Evolutionary conservation across 2,888 invertebrate genomes (phyloP), one percentile per base, ranked within the genome.

Genomic region (Platypus cylindrus): DNA sequence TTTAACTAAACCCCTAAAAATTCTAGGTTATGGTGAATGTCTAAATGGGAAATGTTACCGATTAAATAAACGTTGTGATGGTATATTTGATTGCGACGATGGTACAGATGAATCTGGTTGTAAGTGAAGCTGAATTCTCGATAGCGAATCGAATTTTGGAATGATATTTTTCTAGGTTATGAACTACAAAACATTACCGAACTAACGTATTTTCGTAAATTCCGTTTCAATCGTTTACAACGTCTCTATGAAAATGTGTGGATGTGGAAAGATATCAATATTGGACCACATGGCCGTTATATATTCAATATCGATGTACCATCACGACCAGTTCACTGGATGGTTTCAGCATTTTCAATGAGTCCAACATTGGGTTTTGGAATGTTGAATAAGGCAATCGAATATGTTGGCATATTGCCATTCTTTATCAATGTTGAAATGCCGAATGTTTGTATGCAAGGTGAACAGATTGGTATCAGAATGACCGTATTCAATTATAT

Each of bases 401-500:
- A 76, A 73, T 93, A 91, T 59, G 77, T 83, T 16, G 91, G 89
- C 9, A 81, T 89, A 0, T 68, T 90, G 23, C 91, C 93, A 11
- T 91, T 95, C 73, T 94, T 84, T 65, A 91, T 94, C 49, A 86
- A 87, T 52, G 83, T 93, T 30, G 94, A 95, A 59, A 89, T 91
- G 67, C 93, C 94, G 0, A 71, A 69, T 0, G 64, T 67, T 18
- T 82, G 85, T 50, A 74, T 81, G 22, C 84, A 89, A 58, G 44
- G 44, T 20, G 44, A 45, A 28, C 44, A 45, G 37, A 38, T 43
- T 20, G 94, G 94, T 7, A 72, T 95, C 17, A 71, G 94, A 17
- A 86, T 93, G 0, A 82, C 85, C 0, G 83, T 95, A 5, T 94
- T 95, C 64, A 95, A 95, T 67, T 93, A 93, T 63, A 82, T 87